Evolutionary conservation across 2,797 vertebrate species (phyloP), one percentile per base, ranked within the genome.

Genomic region (Anguilla megastoma): DNA sequence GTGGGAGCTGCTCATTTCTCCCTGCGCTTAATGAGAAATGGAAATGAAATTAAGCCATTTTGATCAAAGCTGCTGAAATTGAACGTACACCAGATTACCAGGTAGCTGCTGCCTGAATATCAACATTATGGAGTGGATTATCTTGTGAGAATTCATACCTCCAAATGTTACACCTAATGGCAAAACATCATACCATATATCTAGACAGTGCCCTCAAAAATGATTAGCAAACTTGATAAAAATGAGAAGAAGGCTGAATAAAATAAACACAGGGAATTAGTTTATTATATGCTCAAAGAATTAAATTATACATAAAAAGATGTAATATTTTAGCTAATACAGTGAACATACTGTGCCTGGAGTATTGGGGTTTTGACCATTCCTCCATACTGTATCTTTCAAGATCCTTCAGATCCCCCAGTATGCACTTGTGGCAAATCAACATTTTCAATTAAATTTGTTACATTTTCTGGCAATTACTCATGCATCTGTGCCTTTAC

Each of bases 31-130:
- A 93, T 92, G 86, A 90, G 91, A 93, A 91, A 93, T 93, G 90
- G 92, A 91, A 93, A 90, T 92, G 92, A 93, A 94, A 95, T 95
- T 89, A 95, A 95, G 94, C 93, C 93, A 91, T 92, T 95, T 94
- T 95, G 93, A 94, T 94, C 92, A 91, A 91, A 92, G 76, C 27
- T 88, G 90, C 93, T 93, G 94, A 95, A 94, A 92, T 92, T 91
- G 93, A 95, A 91, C 88, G 89, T 90, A 91, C 69, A 91, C 90
- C 90, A 94, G 94, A 96, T 95, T 94, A 94, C 94, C 94, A 94
- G 93, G 90, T 80, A 36, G n/a, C 27, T 74, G 30, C 33, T 48
- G 16, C 21, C 36, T 45, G 76, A 36, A 80, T 5, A 45, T 33
- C 76, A 80, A 8, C 76, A 48, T 80, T 45, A 80, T 45, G 76